Base-by-base conservation (phyloP, 2,797 vertebrate species). In the Esox lucius region DNA sequence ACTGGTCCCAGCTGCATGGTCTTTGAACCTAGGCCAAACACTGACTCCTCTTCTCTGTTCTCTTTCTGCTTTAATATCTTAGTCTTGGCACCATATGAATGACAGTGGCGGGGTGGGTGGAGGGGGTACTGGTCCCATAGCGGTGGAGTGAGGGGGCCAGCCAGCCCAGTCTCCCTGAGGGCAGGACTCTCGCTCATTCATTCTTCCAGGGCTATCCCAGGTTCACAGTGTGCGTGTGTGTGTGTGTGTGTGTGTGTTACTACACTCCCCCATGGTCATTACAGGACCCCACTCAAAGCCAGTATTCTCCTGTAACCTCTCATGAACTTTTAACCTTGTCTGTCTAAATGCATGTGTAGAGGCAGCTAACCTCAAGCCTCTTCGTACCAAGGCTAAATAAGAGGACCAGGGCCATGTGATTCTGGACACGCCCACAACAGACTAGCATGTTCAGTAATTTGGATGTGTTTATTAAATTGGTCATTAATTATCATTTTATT, bases 1-100 rank as follows among this genome's bases (percentile, higher is more conserved):
- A 97, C 95, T 95, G 95, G 96, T 97, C 96, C 96, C 96, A 97
- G 95, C 96, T 97, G 96, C 95, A 94, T 94, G 95, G 94, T 95
- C 95, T 96, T 96, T 96, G 96, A 97, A 96, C 95, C 95, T 86
- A 91, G 95, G 96, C 96, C 96, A 97, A 96, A 93, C 5, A 82
- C 75, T 74, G 79, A 88, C 89, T 91, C 90, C 92, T 90, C 91
- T 89, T 90, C 96, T 95, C 22, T 59, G n/a, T 12, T 59, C 22
- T 4, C 9, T 11, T 24, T 24, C 56, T 26, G 95, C 95, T 97
- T 96, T 97, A 96, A 96, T 97, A 96, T 96, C 95, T 86, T 90
- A 87, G 88, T 95, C 94, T 96, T 97, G 97, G 97, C 96, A 96
- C 94, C 84, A 94, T 93, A 95, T 97, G 96, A 98, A 97, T 97